A percentile compares a stretch with the other conserved stretches of the same genome.
Conservation (phyloP, 2,797 vertebrate species). For the Siniperca undulata region DNA sequence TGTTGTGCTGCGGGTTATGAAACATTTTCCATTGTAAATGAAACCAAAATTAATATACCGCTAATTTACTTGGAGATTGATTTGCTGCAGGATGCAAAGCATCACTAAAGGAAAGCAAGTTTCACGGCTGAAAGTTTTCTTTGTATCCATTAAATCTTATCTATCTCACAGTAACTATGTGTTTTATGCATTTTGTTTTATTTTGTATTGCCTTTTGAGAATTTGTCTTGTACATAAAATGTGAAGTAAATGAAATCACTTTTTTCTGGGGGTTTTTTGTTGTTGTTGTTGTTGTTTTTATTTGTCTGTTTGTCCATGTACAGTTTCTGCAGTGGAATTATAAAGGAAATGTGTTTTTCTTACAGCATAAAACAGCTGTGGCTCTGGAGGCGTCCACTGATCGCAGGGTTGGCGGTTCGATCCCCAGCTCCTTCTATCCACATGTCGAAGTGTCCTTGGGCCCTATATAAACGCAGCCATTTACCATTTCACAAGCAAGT, state of each 20-base stretch:
- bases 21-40: conserved; percentile 24
- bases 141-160: conserved; percentile 34
- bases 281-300: neutral
- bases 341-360: neutral
- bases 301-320: neutral
- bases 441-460: too few species aligned
- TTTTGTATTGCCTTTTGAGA: conserved; percentile 80
- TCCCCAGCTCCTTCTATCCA: too few species aligned
- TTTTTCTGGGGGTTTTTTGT: neutral
- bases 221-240: conserved; percentile 83
- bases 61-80: conserved; percentile 1
- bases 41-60: conserved; percentile 25
- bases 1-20: neutral
- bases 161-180: conserved; percentile 48
- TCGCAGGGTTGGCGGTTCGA: too few species aligned
- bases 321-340: neutral
- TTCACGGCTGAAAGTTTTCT: conserved; percentile 16
- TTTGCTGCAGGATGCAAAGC: conserved; percentile 36
- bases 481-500: neutral
- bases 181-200: conserved; percentile 75
- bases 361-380: neutral
- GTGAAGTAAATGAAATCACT: conserved; percentile 69
- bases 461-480: too few species aligned
- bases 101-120: conserved; percentile 16
- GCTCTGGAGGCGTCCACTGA: too few species aligned